Conservation (phyloP, 1,140 invertebrate genomes). For the Drosophila truncata region DNA sequence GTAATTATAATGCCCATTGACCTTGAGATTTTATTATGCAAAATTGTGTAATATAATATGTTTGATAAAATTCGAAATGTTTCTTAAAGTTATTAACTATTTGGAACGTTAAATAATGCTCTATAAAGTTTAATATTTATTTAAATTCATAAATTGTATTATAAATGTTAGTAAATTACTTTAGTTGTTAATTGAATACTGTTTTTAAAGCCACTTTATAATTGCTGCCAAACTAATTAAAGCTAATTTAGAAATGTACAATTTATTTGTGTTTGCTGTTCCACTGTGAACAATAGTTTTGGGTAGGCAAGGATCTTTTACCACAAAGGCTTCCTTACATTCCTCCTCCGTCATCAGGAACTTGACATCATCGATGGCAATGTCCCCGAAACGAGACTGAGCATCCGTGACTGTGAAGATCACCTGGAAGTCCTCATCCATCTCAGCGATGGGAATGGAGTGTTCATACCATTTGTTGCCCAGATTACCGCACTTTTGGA, state of each 20-base stretch:
- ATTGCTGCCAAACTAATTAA: neutral
- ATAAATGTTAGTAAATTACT: too few relatives aligned
- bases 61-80: neutral
- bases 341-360: slow-evolving; percentile 55
- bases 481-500: slow-evolving; percentile 5
- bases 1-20: neutral
- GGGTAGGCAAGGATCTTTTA: neutral
- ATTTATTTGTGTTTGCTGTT: neutral
- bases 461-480: slow-evolving; percentile 6
- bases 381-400: slow-evolving; percentile 52
- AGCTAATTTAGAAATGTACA: neutral
- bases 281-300: neutral
- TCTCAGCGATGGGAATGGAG: slow-evolving; percentile 23
- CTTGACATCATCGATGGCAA: slow-evolving; percentile 78
- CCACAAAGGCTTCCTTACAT: slow-evolving; percentile 26
- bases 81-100: neutral
- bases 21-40: neutral
- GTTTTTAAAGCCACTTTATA: too few relatives aligned
- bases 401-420: slow-evolving; percentile 56
- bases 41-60: neutral
- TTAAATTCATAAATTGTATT: too few relatives aligned
- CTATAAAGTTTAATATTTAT: too few relatives aligned
- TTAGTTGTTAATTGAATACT: neutral
- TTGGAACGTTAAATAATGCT: neutral
- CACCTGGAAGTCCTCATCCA: slow-evolving; percentile 69